phyloP scores from a whole-genome alignment of 2,797 vertebrate species.

The Channa striata region DNA sequence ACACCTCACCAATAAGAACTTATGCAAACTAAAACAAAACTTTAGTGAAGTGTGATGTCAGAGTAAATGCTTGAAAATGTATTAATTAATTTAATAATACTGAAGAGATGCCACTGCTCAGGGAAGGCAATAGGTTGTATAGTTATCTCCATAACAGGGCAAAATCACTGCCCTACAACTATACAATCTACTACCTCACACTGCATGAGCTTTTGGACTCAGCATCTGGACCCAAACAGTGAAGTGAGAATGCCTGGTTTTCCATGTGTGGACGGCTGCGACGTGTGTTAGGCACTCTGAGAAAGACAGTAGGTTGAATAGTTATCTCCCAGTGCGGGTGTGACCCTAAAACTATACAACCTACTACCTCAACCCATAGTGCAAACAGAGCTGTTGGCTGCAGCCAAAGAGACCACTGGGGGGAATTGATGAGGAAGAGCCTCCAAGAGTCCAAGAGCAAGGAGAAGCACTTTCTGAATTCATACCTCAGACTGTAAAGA shows the following conservation, averaged over 20 bases:
- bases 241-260: background rate
- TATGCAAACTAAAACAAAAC: background rate
- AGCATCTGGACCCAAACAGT: background rate
- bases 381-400: conserved; percentile 63
- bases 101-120: conserved; percentile 83
- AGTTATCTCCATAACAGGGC: conserved; percentile 96
- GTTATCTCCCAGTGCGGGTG: conserved; percentile 99
- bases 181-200: conserved; percentile 99
- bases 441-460: background rate
- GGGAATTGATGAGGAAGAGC: background rate
- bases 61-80: background rate
- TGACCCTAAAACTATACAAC: conserved; percentile 99
- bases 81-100: background rate
- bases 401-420: background rate
- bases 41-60: too few species aligned
- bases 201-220: conserved; percentile 81
- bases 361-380: conserved; percentile 99
- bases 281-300: conserved; percentile 87
- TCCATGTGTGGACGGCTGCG: background rate
- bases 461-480: background rate
- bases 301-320: conserved; percentile 99
- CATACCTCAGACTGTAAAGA: background rate
- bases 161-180: conserved; percentile 97
- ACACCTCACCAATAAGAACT: background rate
- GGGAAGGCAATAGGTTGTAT: conserved; percentile 99